phyloP scores from a whole-genome alignment of 1,140 invertebrate species.

The Aphaenogaster rudis region DNA sequence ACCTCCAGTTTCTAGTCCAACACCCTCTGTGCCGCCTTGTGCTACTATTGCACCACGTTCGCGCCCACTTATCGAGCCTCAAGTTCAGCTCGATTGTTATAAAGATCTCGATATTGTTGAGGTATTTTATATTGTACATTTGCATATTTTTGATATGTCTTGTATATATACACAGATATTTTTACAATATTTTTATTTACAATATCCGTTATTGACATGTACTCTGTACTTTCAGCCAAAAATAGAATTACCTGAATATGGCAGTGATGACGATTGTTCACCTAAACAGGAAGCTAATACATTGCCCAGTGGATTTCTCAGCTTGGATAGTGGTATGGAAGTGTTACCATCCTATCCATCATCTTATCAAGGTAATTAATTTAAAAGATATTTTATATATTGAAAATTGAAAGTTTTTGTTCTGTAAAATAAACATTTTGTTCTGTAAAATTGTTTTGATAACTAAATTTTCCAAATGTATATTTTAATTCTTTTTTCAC shows the following conservation, averaged over 20 bases:
- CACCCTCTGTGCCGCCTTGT: slow-evolving; percentile 81
- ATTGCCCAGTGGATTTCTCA: slow-evolving; percentile 85
- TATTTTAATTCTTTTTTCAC: background rate
- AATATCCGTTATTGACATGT: slow-evolving; percentile 20
- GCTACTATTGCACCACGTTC: slow-evolving; percentile 82
- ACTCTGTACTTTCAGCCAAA: slow-evolving; percentile 84
- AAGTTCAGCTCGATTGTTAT: slow-evolving; percentile 87
- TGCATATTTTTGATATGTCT: background rate
- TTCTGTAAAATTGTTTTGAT: slow-evolving; percentile 23
- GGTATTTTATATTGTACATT: slow-evolving; percentile 72
- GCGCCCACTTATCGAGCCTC: slow-evolving; percentile 85
- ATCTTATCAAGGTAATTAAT: slow-evolving; percentile 83
- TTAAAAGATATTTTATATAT: background rate
- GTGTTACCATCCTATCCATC: slow-evolving; percentile 85
- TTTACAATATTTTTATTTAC: too few relatives aligned
- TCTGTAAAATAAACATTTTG: slow-evolving; percentile 22
- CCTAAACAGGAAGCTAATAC: slow-evolving; percentile 85
- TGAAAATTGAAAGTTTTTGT: slow-evolving; percentile 32
- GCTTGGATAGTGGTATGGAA: slow-evolving; percentile 86
- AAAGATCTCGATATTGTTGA: slow-evolving; percentile 87
- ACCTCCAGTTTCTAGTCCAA: slow-evolving; percentile 87
- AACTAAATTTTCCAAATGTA: background rate
- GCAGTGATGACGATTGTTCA: slow-evolving; percentile 87
- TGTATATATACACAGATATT: background rate
- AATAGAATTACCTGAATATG: slow-evolving; percentile 88